Base-by-base conservation (phyloP, 2,113 vertebrate genomes). In the Eclectus roratus region DNA sequence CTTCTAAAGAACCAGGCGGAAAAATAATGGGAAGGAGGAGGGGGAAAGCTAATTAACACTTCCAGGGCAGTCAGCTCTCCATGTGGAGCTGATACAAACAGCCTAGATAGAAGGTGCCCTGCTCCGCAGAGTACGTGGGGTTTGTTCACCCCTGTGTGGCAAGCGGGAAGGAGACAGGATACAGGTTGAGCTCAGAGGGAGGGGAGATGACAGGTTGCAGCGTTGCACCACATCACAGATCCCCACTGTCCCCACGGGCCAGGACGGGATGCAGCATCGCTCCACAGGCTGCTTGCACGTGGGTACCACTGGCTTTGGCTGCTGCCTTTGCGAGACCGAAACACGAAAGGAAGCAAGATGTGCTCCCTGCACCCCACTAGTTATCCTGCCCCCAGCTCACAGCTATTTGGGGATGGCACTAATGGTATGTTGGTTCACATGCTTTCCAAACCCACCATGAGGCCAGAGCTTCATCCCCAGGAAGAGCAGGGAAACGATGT, bases 1-100 rank as follows among this genome's bases (percentile, higher is more conserved):
- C 83, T 93, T 97, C 92, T 94, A 86, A 94, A 94, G 83, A 95
- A 58, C 0, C 13, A 95, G 82, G 79, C 41, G 37, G 80, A 90
- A 93, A 86, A 94, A 94, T 88, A 93, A 96, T n/a, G 74, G 94
- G 74, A 89, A 85, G 85, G 92, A 94, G 92, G 91, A 96, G 91
- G 85, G 61, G 61, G 37, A 44, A 73, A 81, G 79, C 72, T 95
- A 94, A 96, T 91, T 91, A 97, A 84, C 79, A 81, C 96, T 92
- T 92, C 61, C 89, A 95, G 88, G 89, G 89, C 31, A 78, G 64
- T 44, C 47, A 91, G 73, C 61, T 83, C 85, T 90, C 88, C 73
- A 28, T 39, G 60, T 69, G 63, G 71, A 89, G 29, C 46, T 88
- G 83, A 66, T 91, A 83, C 33, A 64, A 72, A 94, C 10, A 86